Evolutionary conservation across 2,797 vertebrate species (phyloP).

Genomic region (Gorsachius magnificus): DNA sequence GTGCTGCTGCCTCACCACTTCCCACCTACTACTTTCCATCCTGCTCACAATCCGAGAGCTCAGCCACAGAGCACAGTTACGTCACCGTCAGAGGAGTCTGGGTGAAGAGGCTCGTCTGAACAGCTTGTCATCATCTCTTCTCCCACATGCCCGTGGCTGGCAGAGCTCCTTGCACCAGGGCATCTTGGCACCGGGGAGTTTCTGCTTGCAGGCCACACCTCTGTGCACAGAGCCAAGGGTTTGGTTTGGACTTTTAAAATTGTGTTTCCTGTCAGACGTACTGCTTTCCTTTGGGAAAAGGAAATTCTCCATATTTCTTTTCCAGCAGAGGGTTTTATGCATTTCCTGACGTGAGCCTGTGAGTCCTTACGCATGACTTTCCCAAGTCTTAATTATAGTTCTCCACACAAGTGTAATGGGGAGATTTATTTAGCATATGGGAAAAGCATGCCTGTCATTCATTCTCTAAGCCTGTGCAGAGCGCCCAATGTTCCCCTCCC

Average conservation of each 20-base stretch:
- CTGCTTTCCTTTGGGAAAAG: neutral
- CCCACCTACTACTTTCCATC: constrained; percentile 1
- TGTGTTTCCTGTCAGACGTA: constrained; percentile 14
- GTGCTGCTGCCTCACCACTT: neutral
- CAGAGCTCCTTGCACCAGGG: neutral
- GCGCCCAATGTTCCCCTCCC: neutral
- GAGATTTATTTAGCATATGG: constrained; percentile 55
- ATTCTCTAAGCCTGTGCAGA: neutral
- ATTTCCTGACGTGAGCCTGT: neutral
- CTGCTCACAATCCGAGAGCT: neutral
- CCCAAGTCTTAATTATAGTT: constrained; percentile 62
- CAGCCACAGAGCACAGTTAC: neutral
- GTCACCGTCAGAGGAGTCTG: neutral
- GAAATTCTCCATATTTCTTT: neutral
- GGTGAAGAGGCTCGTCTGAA: neutral
- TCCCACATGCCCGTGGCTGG: neutral
- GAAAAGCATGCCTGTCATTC: constrained; percentile 33
- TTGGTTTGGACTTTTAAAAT: constrained; percentile 4
- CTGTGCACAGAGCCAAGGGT: constrained; percentile 27
- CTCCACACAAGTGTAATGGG: constrained; percentile 16
- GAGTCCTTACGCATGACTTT: constrained; percentile 25
- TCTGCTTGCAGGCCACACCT: constrained; percentile 65
- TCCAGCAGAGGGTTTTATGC: constrained; percentile 15
- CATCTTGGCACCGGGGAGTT: neutral
- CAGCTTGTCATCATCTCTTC: neutral